Conservation (phyloP, 2,888 invertebrate species). For the Limnephilus marmoratus region DNA sequence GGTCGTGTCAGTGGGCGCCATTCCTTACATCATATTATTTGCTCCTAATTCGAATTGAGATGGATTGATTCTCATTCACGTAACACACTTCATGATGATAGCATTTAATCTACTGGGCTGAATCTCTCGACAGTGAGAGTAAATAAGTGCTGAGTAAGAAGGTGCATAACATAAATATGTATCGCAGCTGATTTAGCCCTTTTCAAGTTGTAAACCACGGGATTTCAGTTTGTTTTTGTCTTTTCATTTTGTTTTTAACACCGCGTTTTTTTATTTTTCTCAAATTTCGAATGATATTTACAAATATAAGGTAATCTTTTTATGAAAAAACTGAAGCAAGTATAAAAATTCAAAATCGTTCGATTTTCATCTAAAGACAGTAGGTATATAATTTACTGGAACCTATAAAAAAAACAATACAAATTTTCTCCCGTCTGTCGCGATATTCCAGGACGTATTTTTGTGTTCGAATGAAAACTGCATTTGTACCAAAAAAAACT, state of each 20-base stretch:
- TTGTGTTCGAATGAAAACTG: background rate
- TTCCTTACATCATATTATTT: conserved; percentile 2
- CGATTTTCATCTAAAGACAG: background rate
- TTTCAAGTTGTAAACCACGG: background rate
- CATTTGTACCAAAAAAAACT: too few relatives aligned
- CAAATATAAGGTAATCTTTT: too few relatives aligned
- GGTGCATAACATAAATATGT: background rate
- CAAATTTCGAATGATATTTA: too few relatives aligned
- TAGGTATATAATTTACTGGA: background rate
- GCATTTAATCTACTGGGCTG: background rate
- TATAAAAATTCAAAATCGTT: background rate
- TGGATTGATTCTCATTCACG: background rate
- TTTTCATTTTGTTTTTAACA: too few relatives aligned
- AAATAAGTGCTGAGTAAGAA: background rate
- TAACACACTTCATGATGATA: background rate
- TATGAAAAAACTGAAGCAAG: too few relatives aligned
- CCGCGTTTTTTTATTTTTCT: too few relatives aligned
- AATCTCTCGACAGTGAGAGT: background rate
- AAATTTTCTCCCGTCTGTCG: too few relatives aligned
- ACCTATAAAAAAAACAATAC: too few relatives aligned
- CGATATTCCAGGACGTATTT: background rate
- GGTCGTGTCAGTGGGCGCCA: background rate
- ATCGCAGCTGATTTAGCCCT: background rate
- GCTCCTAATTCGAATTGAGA: conserved; percentile 2
- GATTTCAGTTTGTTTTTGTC: background rate